These are phyloP conservation scores for Pocillopora grandis DNA, from an alignment of 92 coral and sea anemone genomes.

Conservation along the genomic window DNA sequence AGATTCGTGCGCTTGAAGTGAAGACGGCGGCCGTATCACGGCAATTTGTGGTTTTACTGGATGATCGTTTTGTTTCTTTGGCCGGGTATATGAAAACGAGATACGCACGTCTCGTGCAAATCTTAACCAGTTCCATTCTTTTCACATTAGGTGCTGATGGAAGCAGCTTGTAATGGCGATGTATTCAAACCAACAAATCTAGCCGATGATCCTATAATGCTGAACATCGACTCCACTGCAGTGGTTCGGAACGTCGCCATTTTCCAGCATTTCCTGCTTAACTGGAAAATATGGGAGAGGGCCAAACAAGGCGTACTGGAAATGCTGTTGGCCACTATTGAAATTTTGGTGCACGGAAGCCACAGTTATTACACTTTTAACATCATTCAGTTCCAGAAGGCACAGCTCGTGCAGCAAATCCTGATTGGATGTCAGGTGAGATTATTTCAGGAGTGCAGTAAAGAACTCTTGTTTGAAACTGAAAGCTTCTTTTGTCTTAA, in stretches of 20 bases:
- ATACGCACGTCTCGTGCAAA: background rate
- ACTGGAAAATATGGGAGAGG: constrained; percentile 95
- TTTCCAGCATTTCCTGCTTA: constrained; percentile 85
- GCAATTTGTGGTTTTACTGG: too few species aligned
- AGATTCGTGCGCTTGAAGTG: too few species aligned
- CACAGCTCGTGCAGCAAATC: constrained; percentile 86
- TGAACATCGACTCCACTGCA: constrained; percentile 93
- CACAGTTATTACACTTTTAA: constrained; percentile 90
- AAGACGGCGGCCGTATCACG: too few species aligned
- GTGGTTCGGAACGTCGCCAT: constrained; percentile 89
- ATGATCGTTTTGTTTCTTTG: too few species aligned
- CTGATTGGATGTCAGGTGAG: constrained; percentile 97
- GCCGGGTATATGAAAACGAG: too few species aligned
- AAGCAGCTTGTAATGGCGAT: constrained; percentile 94
- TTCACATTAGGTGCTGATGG: constrained; percentile 74
- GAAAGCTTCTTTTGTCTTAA: too few species aligned
- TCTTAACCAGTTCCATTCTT: background rate
- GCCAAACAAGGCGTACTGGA: constrained; percentile 84
- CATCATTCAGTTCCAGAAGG: constrained; percentile 89
- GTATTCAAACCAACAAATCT: constrained; percentile 89
- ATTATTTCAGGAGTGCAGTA: background rate
- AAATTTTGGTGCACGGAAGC: constrained; percentile 85
- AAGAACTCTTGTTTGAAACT: too few species aligned
- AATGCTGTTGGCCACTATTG: constrained; percentile 89
- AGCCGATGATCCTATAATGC: constrained; percentile 85